Percentiles rank a stretch among this genome's conserved stretches.
phyloP scores from a whole-genome alignment of 2,113 vertebrate species.

The Microcebus tavaratra region DNA sequence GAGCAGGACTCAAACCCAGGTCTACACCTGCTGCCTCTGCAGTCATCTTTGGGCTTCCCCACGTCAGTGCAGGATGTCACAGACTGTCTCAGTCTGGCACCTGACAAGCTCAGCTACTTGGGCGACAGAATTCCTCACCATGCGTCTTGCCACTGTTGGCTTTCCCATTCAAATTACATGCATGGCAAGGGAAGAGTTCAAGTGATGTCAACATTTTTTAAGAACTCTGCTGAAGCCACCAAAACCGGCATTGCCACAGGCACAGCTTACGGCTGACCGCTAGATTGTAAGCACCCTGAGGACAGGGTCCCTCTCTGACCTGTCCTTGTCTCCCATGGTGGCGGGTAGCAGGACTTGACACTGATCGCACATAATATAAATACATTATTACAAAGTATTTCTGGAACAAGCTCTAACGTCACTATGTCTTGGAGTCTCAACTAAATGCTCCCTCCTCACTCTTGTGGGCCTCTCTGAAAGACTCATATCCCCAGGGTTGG shows the following conservation, averaged over 20 bases:
- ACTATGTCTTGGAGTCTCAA: not conserved
- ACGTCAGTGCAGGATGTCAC: not conserved
- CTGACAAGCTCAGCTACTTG: not conserved
- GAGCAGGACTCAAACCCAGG: not conserved
- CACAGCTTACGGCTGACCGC: not conserved
- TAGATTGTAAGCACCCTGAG: not conserved
- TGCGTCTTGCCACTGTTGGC: not conserved
- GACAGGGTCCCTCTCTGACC: not conserved
- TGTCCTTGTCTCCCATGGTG: not conserved
- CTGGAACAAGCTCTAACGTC: not conserved
- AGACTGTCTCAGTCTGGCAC: not conserved
- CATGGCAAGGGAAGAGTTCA: not conserved
- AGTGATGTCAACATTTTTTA: not conserved
- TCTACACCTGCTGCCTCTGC: too few relatives aligned
- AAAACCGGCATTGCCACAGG: rapidly evolving
- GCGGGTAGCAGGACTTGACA: not conserved
- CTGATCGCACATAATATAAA: not conserved
- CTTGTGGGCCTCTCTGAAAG: not conserved
- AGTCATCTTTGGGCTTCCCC: not conserved
- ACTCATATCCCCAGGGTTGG: too few relatives aligned
- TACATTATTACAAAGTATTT: not conserved
- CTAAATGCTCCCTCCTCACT: not conserved
- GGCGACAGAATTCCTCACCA: not conserved
- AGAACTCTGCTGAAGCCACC: not conserved
- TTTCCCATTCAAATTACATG: not conserved